These are phyloP conservation scores for Crenichthys baileyi DNA, from an alignment of 2,797 vertebrate species.

Conservation along the genomic window DNA sequence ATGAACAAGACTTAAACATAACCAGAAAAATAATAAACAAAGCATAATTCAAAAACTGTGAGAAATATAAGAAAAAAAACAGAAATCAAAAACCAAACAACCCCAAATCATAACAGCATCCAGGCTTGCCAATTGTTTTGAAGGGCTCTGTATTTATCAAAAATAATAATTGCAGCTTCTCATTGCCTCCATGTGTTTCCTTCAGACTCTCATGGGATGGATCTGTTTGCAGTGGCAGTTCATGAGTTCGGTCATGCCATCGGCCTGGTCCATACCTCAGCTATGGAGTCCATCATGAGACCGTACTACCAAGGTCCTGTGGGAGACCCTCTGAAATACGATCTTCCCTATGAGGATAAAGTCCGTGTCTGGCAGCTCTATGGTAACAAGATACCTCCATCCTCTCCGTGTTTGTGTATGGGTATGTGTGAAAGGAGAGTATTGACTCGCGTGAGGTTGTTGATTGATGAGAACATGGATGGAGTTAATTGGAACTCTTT, in stretches of 20 bases:
- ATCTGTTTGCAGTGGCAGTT: slow-evolving; percentile 95
- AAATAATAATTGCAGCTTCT: neutral
- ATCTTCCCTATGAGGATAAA: slow-evolving; percentile 93
- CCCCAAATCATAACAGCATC: no score
- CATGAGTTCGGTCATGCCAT: slow-evolving; percentile 98
- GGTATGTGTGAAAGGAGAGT: slow-evolving; percentile 6
- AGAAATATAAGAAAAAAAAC: no score
- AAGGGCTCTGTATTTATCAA: neutral
- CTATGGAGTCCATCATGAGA: slow-evolving; percentile 93
- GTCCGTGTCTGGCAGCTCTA: slow-evolving; percentile 97
- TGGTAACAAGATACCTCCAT: slow-evolving; percentile 73
- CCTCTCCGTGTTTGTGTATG: slow-evolving; percentile 8
- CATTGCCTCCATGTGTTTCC: slow-evolving; percentile 15
- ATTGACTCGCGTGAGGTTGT: slow-evolving; percentile 58
- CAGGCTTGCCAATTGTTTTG: neutral
- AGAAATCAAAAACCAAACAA: no score
- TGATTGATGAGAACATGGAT: slow-evolving; percentile 71
- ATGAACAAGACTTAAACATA: no score
- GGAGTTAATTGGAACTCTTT: slow-evolving; percentile 73
- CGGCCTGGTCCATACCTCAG: slow-evolving; percentile 91
- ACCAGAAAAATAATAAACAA: no score
- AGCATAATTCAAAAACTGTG: no score
- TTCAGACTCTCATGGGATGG: slow-evolving; percentile 91
- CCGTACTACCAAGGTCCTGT: slow-evolving; percentile 98
- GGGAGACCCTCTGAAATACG: slow-evolving; percentile 94